A percentile compares a stretch with the other conserved stretches of the same genome.
Conservation (phyloP, 2,797 vertebrate species). For the Silurus aristotelis region DNA sequence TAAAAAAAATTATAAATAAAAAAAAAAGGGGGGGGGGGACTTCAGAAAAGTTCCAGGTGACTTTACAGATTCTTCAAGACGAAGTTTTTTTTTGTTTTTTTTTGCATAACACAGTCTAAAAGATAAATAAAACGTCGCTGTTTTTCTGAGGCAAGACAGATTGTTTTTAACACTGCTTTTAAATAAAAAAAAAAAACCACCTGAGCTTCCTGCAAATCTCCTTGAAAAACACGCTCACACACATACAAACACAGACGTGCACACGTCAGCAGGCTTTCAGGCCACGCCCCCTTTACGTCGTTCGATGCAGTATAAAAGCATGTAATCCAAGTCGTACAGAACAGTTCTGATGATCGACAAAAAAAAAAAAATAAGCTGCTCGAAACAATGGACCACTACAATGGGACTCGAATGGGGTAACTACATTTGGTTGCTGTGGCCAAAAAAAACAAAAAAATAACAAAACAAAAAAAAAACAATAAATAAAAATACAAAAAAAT, state of each 20-base stretch:
- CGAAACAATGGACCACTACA: not conserved
- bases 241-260: not conserved
- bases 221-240: not conserved
- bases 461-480: too few relatives aligned
- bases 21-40: too few relatives aligned
- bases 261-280: not conserved
- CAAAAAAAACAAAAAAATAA: not conserved
- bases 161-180: conserved; percentile 42
- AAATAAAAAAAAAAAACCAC: conserved; percentile 35
- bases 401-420: conserved; percentile 19
- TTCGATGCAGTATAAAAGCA: conserved; percentile 20
- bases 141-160: not conserved
- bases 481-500: conserved; percentile 10
- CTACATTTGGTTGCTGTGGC: conserved; percentile 48
- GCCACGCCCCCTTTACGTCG: not conserved
- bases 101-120: conserved; percentile 3
- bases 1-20: too few relatives aligned
- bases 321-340: conserved; percentile 18
- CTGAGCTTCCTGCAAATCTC: not conserved
- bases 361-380: not conserved
- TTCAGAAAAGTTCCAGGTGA: not conserved
- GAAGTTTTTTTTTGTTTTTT: not conserved
- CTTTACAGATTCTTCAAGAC: conserved; percentile 22
- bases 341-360: conserved; percentile 8
- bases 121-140: not conserved